Conservation (phyloP, 2,797 vertebrate genomes). For the Danio aesculapii region DNA sequence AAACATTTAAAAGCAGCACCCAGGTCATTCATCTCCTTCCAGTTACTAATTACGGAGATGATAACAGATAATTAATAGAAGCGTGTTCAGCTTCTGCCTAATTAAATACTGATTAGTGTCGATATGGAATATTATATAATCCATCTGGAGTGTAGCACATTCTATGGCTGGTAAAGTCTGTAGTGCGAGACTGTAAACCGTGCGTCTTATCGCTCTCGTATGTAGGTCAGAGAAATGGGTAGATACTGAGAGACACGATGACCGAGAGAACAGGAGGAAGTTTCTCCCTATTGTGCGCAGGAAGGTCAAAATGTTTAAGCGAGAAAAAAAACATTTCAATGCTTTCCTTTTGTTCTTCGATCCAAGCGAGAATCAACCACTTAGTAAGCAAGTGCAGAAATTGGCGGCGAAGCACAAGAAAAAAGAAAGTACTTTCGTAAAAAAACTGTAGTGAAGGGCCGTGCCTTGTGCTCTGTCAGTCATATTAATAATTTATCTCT, state of each 20-base stretch:
- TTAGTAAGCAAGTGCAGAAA: neutral
- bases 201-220: neutral
- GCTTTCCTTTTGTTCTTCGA: conserved; percentile 30
- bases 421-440: neutral
- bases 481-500: conserved; percentile 26
- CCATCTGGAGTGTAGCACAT: conserved; percentile 8
- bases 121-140: conserved; percentile 31
- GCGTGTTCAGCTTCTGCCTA: conserved; percentile 24
- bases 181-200: conserved; percentile 25
- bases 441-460: neutral
- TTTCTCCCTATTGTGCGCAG: conserved; percentile 10
- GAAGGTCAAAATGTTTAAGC: conserved; percentile 20
- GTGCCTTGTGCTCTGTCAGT: conserved; percentile 12
- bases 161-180: conserved; percentile 23
- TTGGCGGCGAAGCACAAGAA: neutral
- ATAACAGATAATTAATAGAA: conserved; percentile 36
- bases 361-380: conserved; percentile 27
- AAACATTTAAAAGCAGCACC: conserved; percentile 24
- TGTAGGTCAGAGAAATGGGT: conserved; percentile 24
- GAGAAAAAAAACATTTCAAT: neutral
- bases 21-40: conserved; percentile 36
- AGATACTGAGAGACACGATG: neutral
- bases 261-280: neutral
- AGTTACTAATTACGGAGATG: conserved; percentile 37
- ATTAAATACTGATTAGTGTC: conserved; percentile 48